These are phyloP conservation scores for Amia ocellicauda DNA, from an alignment of 2,113 vertebrate species.

Conservation along the genomic window DNA sequence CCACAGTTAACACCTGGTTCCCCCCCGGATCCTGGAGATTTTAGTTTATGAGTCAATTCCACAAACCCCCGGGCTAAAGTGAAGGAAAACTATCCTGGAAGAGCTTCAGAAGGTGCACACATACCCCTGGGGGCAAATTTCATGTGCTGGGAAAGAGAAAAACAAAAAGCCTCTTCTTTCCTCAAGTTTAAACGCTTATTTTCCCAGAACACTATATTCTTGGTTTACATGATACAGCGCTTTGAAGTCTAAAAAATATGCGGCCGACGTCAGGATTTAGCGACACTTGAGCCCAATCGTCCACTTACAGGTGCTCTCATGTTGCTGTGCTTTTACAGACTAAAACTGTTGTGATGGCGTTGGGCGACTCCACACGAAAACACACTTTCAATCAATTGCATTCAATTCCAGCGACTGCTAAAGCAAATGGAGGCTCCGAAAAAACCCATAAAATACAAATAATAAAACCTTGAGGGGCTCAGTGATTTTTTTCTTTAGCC, in stretches of 20 bases:
- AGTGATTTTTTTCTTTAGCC: constrained; percentile 44
- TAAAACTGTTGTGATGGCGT: constrained; percentile 13
- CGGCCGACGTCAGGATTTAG: constrained; percentile 22
- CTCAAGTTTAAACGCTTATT: constrained; percentile 4
- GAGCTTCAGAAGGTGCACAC: constrained; percentile 12
- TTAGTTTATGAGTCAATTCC: not conserved
- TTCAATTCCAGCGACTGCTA: no score
- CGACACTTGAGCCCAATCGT: constrained; percentile 19
- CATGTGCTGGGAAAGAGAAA: not conserved
- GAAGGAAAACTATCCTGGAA: not conserved
- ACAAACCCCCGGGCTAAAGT: not conserved
- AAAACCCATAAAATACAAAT: no score
- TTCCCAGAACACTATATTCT: constrained; percentile 9
- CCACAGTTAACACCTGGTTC: not conserved
- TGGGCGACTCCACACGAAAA: constrained; percentile 8
- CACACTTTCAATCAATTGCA: not conserved
- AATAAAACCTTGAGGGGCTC: not conserved
- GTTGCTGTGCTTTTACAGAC: not conserved
- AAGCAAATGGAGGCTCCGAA: no score
- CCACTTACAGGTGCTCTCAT: constrained; percentile 7
- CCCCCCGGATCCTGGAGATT: constrained; percentile 10
- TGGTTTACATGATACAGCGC: constrained; percentile 4
- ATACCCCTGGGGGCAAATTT: constrained; percentile 18
- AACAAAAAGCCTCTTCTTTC: constrained; percentile 1
- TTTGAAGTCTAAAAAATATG: constrained; percentile 20